Base-by-base conservation (phyloP, 2,113 vertebrate genomes). In the Notothenia coriiceps region DNA sequence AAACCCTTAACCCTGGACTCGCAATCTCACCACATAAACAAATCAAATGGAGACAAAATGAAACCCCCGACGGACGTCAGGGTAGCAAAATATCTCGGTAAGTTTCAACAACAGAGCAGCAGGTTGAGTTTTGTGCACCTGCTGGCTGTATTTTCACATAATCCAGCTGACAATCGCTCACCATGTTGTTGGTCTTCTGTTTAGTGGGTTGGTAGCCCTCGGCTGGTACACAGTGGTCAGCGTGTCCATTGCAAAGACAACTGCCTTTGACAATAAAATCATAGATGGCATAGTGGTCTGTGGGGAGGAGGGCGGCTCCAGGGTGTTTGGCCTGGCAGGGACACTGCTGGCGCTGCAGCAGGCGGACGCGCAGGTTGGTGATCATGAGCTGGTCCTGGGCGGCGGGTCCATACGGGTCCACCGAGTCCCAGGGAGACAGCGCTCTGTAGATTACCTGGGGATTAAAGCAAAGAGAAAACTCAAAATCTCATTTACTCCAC, bases 261-360 rank as follows among this genome's bases (percentile, higher is more conserved):
- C 97, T 98, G 81, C 97, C 97, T 90, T 97, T 98, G 63, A 96
- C 96, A 1, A 98, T 97, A 86, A 98, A 97, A 79, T 98, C 97
- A 0, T 97, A 98, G 89, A 98, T 44, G 3, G 96, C 97, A 0
- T 96, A 98, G 88, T 97, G 96, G 10, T 92, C 92, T 2, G 93
- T 73, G 0, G 90, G 92, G 0, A 89, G 92, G 13, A 85, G 85
- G 68, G 88, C 89, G 9, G 71, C 47, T 0, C 69, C 77, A 1
- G 92, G 50, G n/a, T 91, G 4, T 43, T 86, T 87, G 77, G 83
- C 2, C 61, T 95, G 89, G 82, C 97, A 98, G 47, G 96, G 96
- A 67, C 97, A 98, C 52, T 86, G 82, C 89, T 98, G 97, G 33
- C 75, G 88, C 87, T 95, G 94, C 35, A 97, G 88, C 79, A 98